Percentiles rank a stretch among this genome's conserved stretches.
phyloP scores from a whole-genome alignment of 2,113 vertebrate species.

The Sorex fumeus region DNA sequence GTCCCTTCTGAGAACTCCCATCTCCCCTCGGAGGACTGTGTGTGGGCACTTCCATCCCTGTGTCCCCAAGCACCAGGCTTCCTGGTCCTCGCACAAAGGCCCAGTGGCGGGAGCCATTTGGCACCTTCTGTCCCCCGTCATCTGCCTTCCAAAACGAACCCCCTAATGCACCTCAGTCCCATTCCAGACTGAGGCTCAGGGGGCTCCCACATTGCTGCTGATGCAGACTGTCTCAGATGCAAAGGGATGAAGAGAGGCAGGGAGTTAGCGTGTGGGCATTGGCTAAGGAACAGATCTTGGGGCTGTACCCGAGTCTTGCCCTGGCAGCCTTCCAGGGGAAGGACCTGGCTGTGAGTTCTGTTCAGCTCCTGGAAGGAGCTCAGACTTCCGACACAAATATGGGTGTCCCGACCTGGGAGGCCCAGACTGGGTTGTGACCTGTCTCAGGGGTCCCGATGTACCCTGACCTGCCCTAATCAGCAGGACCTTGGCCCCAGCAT shows the following conservation, averaged over 20 bases:
- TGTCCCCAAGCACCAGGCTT: neutral
- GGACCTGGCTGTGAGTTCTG: neutral
- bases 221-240: neutral
- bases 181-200: neutral
- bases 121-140: accelerated
- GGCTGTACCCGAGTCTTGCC: neutral
- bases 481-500: neutral
- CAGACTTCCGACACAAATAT: neutral
- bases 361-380: neutral
- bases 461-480: too few relatives aligned
- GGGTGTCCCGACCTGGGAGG: too few relatives aligned
- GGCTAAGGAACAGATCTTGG: neutral
- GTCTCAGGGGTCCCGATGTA: too few relatives aligned
- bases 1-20: too few relatives aligned
- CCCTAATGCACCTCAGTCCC: accelerated
- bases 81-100: neutral
- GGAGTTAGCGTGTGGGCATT: neutral
- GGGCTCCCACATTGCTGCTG: too few relatives aligned
- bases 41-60: neutral
- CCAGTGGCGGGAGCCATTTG: neutral
- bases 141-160: neutral
- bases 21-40: neutral
- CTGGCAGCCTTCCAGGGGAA: too few relatives aligned
- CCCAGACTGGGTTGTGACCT: too few relatives aligned
- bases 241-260: neutral